Percentiles rank a stretch among this genome's conserved stretches.
Evolutionary conservation across 23 tunicate genomes (phyloP).

Genomic region (Phallusia fumigata): DNA sequence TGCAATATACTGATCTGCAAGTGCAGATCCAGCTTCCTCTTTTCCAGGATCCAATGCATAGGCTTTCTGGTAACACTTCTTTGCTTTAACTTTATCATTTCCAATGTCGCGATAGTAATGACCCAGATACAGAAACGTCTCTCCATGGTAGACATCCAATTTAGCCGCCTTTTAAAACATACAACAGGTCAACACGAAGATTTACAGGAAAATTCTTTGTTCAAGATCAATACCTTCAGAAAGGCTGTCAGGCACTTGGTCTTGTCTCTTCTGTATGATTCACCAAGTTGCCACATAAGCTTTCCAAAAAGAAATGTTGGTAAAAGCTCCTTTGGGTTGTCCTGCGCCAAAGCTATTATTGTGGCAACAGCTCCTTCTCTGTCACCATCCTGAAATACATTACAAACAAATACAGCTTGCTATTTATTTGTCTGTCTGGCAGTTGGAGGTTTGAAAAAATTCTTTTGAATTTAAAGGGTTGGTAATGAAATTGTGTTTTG

Average conservation of each 20-base stretch:
- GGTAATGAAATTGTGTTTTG: no score
- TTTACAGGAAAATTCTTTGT: not conserved
- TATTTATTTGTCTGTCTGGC: no score
- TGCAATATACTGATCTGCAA: conserved; percentile 66
- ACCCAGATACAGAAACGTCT: conserved; percentile 66
- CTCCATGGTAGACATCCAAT: conserved; percentile 43
- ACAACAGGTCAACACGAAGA: not conserved
- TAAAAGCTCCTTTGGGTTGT: conserved; percentile 14
- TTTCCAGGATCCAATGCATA: conserved; percentile 33
- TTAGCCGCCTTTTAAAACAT: conserved; percentile 73
- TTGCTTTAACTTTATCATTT: conserved; percentile 35
- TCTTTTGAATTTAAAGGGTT: no score
- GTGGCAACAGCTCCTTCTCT: conserved; percentile 15
- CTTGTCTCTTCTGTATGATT: conserved; percentile 35
- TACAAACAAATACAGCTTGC: no score
- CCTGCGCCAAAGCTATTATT: conserved; percentile 17
- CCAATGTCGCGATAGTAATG: conserved; percentile 63
- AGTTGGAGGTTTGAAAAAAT: no score
- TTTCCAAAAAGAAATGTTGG: conserved; percentile 52
- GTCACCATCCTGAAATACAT: conserved; percentile 32
- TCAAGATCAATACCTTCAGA: conserved; percentile 39
- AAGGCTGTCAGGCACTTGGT: conserved; percentile 62
- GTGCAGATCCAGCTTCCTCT: conserved; percentile 46
- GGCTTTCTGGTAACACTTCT: conserved; percentile 73
- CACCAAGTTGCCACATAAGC: conserved; percentile 54